Conservation (phyloP, 1,140 invertebrate genomes). For the Brachionus rubens region DNA sequence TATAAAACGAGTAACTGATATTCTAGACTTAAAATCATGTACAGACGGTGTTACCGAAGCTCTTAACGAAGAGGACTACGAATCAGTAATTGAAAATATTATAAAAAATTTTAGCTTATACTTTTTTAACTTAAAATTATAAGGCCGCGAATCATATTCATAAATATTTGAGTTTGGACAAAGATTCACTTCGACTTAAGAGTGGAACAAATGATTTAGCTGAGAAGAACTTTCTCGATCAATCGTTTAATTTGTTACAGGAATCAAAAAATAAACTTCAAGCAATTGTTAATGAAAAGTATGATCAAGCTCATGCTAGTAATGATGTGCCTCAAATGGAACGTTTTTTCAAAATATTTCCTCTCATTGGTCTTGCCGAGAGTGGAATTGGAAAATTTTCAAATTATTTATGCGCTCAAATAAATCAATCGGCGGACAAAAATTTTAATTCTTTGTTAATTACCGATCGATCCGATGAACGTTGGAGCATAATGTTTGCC, state of each 20-base stretch:
- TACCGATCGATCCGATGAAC: slow-evolving; percentile 50
- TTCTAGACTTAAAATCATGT: slow-evolving; percentile 90
- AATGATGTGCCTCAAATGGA: slow-evolving; percentile 86
- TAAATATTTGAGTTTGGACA: slow-evolving; percentile 89
- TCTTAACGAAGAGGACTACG: slow-evolving; percentile 74
- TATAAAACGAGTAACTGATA: slow-evolving; percentile 87
- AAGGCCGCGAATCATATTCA: slow-evolving; percentile 89
- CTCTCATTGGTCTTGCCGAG: slow-evolving; percentile 82
- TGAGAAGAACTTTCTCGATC: slow-evolving; percentile 66
- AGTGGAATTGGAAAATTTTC: slow-evolving; percentile 87
- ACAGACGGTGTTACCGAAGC: slow-evolving; percentile 89
- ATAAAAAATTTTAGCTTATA: not conserved
- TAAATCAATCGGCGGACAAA: slow-evolving; percentile 68
- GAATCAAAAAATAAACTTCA: slow-evolving; percentile 76
- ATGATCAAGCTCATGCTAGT: slow-evolving; percentile 83
- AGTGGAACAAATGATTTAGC: slow-evolving; percentile 67
- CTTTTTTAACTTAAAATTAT: not conserved
- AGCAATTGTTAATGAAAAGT: slow-evolving; percentile 72
- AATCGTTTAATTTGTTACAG: slow-evolving; percentile 74
- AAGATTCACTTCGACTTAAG: slow-evolving; percentile 71
- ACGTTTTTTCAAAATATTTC: slow-evolving; percentile 96
- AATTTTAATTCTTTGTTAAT: slow-evolving; percentile 64
- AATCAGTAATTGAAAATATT: slow-evolving; percentile 66
- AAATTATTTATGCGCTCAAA: slow-evolving; percentile 74
- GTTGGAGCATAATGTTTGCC: slow-evolving; percentile 54